Evolutionary conservation across 2,888 invertebrate species (phyloP).

Genomic region (Nipponacmea schrenckii): DNA sequence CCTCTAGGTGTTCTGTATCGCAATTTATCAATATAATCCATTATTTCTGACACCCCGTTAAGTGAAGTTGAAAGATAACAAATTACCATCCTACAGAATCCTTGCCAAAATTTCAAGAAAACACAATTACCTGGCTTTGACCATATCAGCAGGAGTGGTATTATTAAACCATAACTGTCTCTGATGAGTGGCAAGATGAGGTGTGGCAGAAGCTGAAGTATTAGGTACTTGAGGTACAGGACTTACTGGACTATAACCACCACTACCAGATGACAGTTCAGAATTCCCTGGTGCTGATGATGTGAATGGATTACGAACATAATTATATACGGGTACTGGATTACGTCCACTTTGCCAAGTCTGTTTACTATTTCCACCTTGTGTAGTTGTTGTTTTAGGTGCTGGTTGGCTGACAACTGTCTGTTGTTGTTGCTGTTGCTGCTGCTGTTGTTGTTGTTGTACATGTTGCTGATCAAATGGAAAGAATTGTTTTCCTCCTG

Average conservation of each 20-base stretch:
- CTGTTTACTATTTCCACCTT: conserved; percentile 18
- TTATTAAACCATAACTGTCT: conserved; percentile 3
- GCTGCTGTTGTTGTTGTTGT: conserved; percentile 35
- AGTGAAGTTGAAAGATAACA: too few relatives aligned
- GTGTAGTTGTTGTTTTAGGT: conserved; percentile 23
- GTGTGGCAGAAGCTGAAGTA: conserved; percentile 6
- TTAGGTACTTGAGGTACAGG: conserved; percentile 30
- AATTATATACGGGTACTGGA: conserved; percentile 15
- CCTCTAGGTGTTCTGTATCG: too few relatives aligned
- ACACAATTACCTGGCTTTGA: background rate
- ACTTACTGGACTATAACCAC: conserved; percentile 45
- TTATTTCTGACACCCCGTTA: too few relatives aligned
- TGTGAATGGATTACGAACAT: conserved; percentile 19
- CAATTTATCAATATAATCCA: too few relatives aligned
- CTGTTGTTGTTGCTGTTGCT: conserved; percentile 38
- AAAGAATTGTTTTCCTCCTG: background rate
- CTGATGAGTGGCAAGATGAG: background rate
- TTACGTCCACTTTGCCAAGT: conserved; percentile 11
- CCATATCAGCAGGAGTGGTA: conserved; percentile 2
- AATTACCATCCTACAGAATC: too few relatives aligned
- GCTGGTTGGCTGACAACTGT: conserved; percentile 21
- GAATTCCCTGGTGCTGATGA: conserved; percentile 27
- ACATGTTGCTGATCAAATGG: conserved; percentile 15
- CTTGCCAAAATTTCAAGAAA: too few relatives aligned
- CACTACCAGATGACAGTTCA: conserved; percentile 44